Conservation (phyloP, 2,797 vertebrate genomes). For the Sylvilagus floridanus region DNA sequence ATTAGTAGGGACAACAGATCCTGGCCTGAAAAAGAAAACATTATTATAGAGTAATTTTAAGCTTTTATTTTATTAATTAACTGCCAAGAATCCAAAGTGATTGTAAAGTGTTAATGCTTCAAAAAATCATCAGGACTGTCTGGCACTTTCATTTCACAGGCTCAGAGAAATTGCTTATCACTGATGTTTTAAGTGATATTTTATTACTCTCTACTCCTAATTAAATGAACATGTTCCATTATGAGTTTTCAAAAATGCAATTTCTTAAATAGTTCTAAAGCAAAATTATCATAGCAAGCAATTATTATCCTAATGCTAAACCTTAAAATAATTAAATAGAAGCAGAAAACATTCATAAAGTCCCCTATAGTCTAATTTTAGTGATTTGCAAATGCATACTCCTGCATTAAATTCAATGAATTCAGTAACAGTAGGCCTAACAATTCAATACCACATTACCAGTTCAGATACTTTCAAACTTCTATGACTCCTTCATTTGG, state of each 20-base stretch:
- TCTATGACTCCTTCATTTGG: not conserved
- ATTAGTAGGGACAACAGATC: conserved; percentile 97
- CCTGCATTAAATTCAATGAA: not conserved
- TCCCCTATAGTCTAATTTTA: not conserved
- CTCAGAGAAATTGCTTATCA: not conserved
- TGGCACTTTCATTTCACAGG: not conserved
- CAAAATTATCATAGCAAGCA: conserved; percentile 43
- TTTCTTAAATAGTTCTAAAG: not conserved
- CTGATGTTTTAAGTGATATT: not conserved
- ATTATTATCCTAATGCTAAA: not conserved
- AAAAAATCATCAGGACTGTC: not conserved
- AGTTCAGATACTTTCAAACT: not conserved
- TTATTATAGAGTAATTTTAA: conserved; percentile 21
- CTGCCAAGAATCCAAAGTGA: conserved; percentile 35
- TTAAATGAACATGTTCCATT: conserved; percentile 17
- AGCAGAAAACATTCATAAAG: not conserved
- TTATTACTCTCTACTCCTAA: conserved; percentile 45
- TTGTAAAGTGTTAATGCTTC: not conserved
- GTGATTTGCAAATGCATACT: not conserved
- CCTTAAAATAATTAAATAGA: conserved; percentile 11
- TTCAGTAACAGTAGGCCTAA: not conserved
- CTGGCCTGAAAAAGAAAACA: conserved; percentile 90
- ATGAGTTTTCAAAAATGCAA: conserved; percentile 24
- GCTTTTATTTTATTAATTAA: conserved; percentile 50
- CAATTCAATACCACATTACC: not conserved